Evolutionary conservation across 1,140 invertebrate genomes (phyloP).

Genomic region (Elymnias hypermnestra): DNA sequence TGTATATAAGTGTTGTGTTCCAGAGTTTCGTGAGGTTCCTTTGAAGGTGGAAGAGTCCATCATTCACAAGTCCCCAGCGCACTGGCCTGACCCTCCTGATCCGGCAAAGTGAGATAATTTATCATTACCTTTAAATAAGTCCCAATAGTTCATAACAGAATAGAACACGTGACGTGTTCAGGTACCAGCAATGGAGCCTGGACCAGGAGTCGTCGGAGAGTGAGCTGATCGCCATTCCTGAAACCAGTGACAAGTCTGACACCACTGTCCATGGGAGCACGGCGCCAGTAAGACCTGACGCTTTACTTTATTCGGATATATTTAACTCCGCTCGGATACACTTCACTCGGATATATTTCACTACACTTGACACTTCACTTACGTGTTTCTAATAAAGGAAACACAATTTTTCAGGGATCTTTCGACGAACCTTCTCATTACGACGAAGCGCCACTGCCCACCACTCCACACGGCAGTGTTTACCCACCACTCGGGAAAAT

Average conservation of each 20-base stretch:
- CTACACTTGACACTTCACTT: too few relatives aligned
- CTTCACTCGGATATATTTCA: too few relatives aligned
- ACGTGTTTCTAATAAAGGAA: too few relatives aligned
- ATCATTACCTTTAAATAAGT: not conserved
- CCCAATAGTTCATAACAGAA: too few relatives aligned
- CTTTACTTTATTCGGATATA: too few relatives aligned
- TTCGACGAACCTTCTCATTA: conserved; percentile 80
- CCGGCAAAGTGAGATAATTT: conserved; percentile 65
- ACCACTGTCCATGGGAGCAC: conserved; percentile 86
- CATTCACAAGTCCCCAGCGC: conserved; percentile 63
- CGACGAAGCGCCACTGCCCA: conserved; percentile 67
- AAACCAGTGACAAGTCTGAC: conserved; percentile 88
- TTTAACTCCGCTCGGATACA: too few relatives aligned
- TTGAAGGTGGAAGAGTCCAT: conserved; percentile 78
- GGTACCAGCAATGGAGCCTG: conserved; percentile 82
- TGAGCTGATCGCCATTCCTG: conserved; percentile 90
- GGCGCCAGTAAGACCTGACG: conserved; percentile 74
- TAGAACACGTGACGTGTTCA: too few relatives aligned
- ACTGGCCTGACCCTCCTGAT: conserved; percentile 82
- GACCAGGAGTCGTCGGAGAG: conserved; percentile 91
- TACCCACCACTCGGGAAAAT: conserved; percentile 44
- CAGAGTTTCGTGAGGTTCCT: conserved; percentile 86
- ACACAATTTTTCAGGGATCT: too few relatives aligned
- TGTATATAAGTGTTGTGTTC: too few relatives aligned
- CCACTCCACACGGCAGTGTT: conserved; percentile 42